Evolutionary conservation across 2,888 invertebrate species (phyloP).

Genomic region (Galeruca laticollis): DNA sequence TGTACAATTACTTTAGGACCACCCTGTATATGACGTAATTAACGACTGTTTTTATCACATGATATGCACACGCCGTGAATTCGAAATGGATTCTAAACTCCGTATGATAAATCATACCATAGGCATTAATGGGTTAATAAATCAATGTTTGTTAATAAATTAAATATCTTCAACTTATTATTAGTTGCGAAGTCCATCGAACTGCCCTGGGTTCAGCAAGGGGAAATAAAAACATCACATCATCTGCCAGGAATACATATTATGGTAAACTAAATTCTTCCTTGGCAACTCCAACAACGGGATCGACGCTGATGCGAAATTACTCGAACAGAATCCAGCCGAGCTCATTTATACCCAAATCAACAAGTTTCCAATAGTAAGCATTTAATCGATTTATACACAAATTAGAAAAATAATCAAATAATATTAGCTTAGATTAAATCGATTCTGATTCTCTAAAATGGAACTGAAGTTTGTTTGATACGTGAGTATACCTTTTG

Average conservation of each 20-base stretch:
- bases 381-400: background rate
- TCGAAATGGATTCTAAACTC: too few species aligned
- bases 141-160: too few species aligned
- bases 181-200: background rate
- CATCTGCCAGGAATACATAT: background rate
- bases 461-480: too few species aligned
- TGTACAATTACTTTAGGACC: too few species aligned
- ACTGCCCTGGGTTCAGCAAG: background rate
- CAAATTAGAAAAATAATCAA: too few species aligned
- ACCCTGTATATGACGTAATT: too few species aligned
- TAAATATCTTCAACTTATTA: too few species aligned
- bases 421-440: background rate
- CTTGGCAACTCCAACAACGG: background rate
- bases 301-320: background rate
- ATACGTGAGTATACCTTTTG: too few species aligned
- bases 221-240: background rate
- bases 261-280: background rate
- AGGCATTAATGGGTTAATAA: too few species aligned
- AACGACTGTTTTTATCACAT: too few species aligned
- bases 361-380: background rate
- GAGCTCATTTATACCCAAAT: background rate
- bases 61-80: too few species aligned
- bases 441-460: background rate
- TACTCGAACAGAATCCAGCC: background rate
- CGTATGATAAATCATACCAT: too few species aligned